Evolutionary conservation across 1,140 invertebrate genomes (phyloP), one percentile per base, ranked within the genome.

Genomic region (Procambarus clarkii): DNA sequence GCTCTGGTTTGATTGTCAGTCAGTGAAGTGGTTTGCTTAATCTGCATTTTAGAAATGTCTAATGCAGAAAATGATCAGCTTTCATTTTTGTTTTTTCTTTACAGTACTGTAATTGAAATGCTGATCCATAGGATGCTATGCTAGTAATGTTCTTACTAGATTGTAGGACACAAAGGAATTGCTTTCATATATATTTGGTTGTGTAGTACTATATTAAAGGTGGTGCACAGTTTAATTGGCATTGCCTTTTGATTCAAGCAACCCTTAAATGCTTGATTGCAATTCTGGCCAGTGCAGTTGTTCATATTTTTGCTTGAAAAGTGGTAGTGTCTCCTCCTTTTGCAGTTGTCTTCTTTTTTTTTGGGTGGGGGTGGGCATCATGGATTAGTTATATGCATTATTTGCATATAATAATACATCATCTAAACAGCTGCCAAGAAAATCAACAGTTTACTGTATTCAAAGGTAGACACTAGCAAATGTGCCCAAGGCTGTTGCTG

Each of bases 401-500:
- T 34, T 34, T 21, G n/a, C n/a, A 34, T 34, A 34, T 74, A 24
- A 74, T 5, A 9, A 74, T 34, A 74, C 7, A 11, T 64, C 69
- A 74, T 74, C 69, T 5, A 21, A 5, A 74, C 69, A 34, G 7
- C 69, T 11, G 11, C 69, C 69, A 74, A 24, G 69, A 74, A 74
- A 74, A 34, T 34, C 60, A 44, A 44, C 11, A 69, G 18, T 69
- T 45, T 24, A 24, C 11, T 71, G 50, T 69, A 21, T 44, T 13
- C 1, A 54, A 54, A 54, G 9, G 78, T 79, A 50, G 45, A n/a
- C 15, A 54, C 48, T 34, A 48, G 77, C 45, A 58, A 24, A 34
- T 78, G 48, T 77, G 71, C 8, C 18, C 80, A 54, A 82, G 50
- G 50, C n/a, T 54, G 13, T 82, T 76, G 50, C 84, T 78, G 48